These are phyloP conservation scores for Ctenomys sociabilis DNA, from an alignment of 2,113 vertebrate species.

Conservation along the genomic window DNA sequence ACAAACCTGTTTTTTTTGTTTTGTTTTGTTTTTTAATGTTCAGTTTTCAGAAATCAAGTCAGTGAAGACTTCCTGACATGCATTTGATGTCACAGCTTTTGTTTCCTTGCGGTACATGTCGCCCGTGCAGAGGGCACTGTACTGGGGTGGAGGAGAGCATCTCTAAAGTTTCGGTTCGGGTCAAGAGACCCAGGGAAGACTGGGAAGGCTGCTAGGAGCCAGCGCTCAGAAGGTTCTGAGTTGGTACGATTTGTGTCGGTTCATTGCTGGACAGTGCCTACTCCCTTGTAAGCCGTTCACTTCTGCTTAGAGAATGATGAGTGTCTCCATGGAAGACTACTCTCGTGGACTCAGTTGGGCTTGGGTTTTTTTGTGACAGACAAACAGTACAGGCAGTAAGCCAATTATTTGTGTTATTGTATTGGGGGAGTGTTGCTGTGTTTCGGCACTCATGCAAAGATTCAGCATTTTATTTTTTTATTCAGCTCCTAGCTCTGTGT, in stretches of 20 bases:
- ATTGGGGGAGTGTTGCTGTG: background rate
- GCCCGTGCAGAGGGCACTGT: fast-evolving
- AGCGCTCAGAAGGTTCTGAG: background rate
- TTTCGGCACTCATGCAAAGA: background rate
- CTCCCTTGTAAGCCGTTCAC: background rate
- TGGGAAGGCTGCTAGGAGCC: background rate
- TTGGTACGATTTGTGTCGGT: background rate
- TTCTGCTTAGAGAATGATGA: background rate
- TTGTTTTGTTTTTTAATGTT: background rate
- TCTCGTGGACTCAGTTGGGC: background rate
- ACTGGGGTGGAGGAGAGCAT: background rate
- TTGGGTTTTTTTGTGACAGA: background rate
- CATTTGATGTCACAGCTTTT: background rate
- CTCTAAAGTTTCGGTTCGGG: background rate
- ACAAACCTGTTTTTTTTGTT: background rate
- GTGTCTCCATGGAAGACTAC: background rate
- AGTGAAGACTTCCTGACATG: background rate
- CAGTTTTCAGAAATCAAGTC: background rate
- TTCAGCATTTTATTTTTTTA: constrained; percentile 29
- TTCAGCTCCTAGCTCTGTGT: background rate
- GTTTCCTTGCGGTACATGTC: background rate
- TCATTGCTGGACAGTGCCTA: no score
- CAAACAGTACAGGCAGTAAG: background rate
- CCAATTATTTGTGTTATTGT: constrained; percentile 11
- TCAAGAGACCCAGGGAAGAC: background rate